Percentiles rank a stretch among this genome's conserved stretches.
These are phyloP conservation scores for Clavelina lepadiformis DNA, from an alignment of 23 tunicate species.

Conservation along the genomic window DNA sequence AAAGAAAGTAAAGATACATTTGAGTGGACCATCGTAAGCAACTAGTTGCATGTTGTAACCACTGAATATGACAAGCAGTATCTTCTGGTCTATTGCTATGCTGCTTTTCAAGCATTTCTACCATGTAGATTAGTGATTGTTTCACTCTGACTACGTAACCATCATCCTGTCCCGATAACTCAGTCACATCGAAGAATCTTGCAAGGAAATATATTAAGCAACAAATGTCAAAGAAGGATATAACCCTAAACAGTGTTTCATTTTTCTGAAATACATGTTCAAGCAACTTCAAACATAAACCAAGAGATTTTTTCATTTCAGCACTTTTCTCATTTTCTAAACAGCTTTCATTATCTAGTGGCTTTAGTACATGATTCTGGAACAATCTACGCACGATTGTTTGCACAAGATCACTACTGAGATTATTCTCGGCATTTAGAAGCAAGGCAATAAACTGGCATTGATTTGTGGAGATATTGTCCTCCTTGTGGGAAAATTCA, in stretches of 20 bases:
- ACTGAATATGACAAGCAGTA: background rate
- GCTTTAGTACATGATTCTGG: too few species aligned
- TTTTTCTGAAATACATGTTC: background rate
- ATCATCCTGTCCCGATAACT: background rate
- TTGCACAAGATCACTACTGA: background rate
- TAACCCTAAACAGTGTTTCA: background rate
- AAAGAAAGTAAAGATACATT: slow-evolving; percentile 9
- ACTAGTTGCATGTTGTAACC: slow-evolving; percentile 3
- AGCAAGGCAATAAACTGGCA: slow-evolving; percentile 10
- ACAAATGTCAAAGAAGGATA: background rate
- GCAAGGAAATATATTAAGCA: slow-evolving; percentile 3
- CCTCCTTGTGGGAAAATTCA: background rate
- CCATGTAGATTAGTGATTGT: background rate
- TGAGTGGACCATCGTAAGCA: slow-evolving; percentile 8
- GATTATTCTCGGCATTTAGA: background rate
- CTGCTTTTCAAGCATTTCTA: background rate
- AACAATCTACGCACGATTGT: too few species aligned
- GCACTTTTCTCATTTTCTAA: too few species aligned
- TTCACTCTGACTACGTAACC: background rate
- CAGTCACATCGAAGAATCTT: background rate
- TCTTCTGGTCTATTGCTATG: background rate
- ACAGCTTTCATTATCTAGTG: too few species aligned
- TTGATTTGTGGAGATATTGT: background rate
- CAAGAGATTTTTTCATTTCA: too few species aligned
- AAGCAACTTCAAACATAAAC: slow-evolving; percentile 1